Conservation (phyloP, 2,888 invertebrate species). For the Phengaris arion region DNA sequence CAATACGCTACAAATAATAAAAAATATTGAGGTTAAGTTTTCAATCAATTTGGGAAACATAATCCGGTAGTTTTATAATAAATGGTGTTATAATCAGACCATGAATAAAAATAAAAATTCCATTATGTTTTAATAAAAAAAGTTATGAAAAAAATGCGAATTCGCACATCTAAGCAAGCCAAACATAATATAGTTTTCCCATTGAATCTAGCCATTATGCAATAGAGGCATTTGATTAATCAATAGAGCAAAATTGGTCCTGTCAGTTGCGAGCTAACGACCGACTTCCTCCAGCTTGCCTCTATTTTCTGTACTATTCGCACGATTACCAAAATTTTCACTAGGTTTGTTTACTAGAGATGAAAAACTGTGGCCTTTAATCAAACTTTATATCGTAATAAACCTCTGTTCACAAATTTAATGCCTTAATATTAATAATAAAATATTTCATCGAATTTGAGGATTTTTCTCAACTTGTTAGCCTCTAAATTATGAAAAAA, state of each 20-base stretch:
- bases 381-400: background rate
- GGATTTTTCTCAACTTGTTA: background rate
- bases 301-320: slow-evolving; percentile 28
- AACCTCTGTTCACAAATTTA: background rate
- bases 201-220: slow-evolving; percentile 57
- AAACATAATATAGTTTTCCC: slow-evolving; percentile 31
- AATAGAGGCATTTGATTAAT: slow-evolving; percentile 75
- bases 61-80: no score
- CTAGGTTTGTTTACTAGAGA: background rate
- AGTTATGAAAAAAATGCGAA: background rate
- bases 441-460: background rate
- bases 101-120: no score
- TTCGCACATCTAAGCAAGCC: background rate
- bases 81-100: no score
- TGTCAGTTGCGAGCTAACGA: slow-evolving; percentile 59
- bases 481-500: background rate
- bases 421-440: no score
- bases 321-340: background rate
- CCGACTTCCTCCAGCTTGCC: slow-evolving; percentile 54
- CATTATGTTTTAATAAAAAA: no score
- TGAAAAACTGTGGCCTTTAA: background rate
- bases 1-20: no score
- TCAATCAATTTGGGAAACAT: no score
- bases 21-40: no score
- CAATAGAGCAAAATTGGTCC: slow-evolving; percentile 72